Base-by-base conservation (phyloP, 1,140 invertebrate genomes). In the Maniola jurtina region DNA sequence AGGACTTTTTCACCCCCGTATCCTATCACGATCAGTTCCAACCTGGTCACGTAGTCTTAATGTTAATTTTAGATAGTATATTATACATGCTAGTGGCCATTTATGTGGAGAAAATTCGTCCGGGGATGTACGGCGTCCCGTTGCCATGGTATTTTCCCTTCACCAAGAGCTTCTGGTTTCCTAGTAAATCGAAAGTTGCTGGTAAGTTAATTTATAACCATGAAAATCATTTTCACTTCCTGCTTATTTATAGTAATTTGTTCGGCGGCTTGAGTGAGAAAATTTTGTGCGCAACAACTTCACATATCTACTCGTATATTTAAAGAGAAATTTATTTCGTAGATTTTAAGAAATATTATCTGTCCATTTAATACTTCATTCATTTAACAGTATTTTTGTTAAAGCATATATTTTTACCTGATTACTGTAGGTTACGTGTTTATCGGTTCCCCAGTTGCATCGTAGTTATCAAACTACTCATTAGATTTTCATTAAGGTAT, bases 91-190 rank as follows among this genome's bases (percentile, higher is more conserved):
- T 94, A 7, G 88, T 96, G 2, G 94, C 95, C 1, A 90, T 95
- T 69, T 96, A 96, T 76, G 88, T 96, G 6, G 95, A 96, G 78
- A 93, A 94, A 76, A 92, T 96, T n/a, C 92, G 93, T 60, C 95
- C 95, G 8, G 95, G 95, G 0, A 85, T 93, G 45, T 95, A 92
- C 73, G 95, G 95, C 0, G 93, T 96, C 0, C 92, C 94, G 0
- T 88, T 93, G 65, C 93, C 93, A 1, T 96, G 95, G 95, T 95
- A 96, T 75, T 97, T 95, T 66, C 94, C 94, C 0, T 93, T 96
- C 55, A 94, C 92, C 36, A 92, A 92, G 61, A 91, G 76, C 10
- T 94, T 90, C 76, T 93, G 92, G 92, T 64, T 64, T 8, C 81
- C 86, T 0, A 80, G 84, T 55, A 86, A 76, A 65, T 74, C 67